phyloP scores from a whole-genome alignment of 2,888 invertebrate species.

The Apamea crenata region DNA sequence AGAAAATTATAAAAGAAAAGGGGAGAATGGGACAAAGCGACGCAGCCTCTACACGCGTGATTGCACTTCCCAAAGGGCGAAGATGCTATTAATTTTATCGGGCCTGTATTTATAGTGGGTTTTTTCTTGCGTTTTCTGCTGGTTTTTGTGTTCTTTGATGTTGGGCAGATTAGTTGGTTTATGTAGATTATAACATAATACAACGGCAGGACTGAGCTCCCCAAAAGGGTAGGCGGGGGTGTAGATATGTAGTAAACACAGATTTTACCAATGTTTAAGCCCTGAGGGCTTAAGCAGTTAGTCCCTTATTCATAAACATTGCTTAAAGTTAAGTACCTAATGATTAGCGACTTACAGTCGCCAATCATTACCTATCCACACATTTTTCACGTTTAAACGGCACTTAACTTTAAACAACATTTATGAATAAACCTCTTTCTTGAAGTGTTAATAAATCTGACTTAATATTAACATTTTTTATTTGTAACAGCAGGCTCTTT shows the following conservation, averaged over 20 bases:
- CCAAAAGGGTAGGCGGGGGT: not conserved
- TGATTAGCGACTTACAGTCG: not conserved
- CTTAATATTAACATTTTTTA: not conserved
- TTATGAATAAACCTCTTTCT: too few relatives aligned
- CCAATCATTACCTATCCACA: too few relatives aligned
- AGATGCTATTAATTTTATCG: constrained; percentile 66
- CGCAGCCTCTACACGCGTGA: constrained; percentile 77
- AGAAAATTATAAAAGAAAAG: constrained; percentile 81
- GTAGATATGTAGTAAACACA: not conserved
- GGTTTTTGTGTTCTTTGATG: constrained; percentile 38
- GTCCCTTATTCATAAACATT: too few relatives aligned
- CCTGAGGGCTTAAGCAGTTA: too few relatives aligned
- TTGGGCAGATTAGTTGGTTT: constrained; percentile 18
- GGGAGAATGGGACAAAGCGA: constrained; percentile 76
- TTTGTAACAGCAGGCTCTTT: not conserved
- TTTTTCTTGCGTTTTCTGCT: constrained; percentile 29
- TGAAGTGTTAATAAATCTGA: not conserved
- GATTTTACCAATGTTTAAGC: not conserved
- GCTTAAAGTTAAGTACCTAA: too few relatives aligned
- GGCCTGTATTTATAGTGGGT: constrained; percentile 54
- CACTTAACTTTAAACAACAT: not conserved
- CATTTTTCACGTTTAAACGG: not conserved
- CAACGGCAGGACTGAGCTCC: not conserved
- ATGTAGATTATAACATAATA: constrained; percentile 5
- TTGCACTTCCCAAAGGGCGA: constrained; percentile 75